Conservation (phyloP, 2,113 vertebrate species). For the Leucoraja erinaceus region DNA sequence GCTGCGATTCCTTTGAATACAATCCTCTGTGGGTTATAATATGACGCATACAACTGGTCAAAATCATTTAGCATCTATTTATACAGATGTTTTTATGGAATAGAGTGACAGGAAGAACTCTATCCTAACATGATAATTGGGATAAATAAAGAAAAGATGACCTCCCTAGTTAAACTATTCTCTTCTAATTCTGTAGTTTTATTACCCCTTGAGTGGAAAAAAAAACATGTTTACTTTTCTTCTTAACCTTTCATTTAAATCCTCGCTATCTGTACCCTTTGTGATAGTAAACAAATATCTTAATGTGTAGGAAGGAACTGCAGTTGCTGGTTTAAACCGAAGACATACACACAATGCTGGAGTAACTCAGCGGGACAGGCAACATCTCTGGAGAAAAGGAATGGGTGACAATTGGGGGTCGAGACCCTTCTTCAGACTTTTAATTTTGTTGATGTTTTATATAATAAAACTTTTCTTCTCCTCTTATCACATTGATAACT, state of each 20-base stretch:
- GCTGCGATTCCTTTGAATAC: not conserved
- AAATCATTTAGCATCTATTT: not conserved
- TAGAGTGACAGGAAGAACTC: not conserved
- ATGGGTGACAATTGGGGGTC: too few species aligned
- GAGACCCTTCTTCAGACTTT: too few species aligned
- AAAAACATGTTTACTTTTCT: not conserved
- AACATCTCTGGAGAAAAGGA: too few species aligned
- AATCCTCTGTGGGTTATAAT: not conserved
- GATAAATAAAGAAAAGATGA: not conserved
- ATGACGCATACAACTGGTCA: not conserved
- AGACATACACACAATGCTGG: too few species aligned
- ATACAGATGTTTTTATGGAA: not conserved
- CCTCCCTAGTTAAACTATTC: not conserved
- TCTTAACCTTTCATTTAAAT: not conserved
- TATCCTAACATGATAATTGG: not conserved
- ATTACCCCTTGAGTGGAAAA: not conserved
- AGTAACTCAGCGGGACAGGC: too few species aligned
- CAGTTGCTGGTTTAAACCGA: too few species aligned
- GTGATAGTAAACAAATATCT: not conserved
- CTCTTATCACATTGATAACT: not conserved
- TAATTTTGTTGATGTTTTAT: not conserved
- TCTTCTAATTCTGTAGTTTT: not conserved
- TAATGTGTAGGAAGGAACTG: not conserved
- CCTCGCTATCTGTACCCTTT: not conserved
- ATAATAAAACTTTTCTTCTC: not conserved